Base-by-base conservation (phyloP, 2,797 vertebrate genomes). In the Typhlichthys subterraneus region DNA sequence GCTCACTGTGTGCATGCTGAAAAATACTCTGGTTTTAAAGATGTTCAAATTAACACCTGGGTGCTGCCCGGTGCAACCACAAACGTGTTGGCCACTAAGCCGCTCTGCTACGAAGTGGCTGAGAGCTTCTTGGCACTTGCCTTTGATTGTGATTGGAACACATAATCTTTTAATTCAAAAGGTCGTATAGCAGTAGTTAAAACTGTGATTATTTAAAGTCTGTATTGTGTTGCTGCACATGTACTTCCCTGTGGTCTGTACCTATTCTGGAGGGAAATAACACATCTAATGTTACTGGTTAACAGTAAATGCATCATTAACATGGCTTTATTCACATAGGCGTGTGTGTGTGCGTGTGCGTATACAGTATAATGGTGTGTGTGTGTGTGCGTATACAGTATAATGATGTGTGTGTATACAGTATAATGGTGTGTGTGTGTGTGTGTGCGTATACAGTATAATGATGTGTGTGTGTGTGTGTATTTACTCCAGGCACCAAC, bases 401-500 rank as follows among this genome's bases (percentile, higher is more conserved):
- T 19, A 19, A 19, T 19, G 1, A 19, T 0, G 49, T 63, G 15
- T 64, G 19, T 0, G 2, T 19, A 2, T 49, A 19, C 14, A 69
- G 5, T 61, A 56, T 38, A 11, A 77, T 1, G 17, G 14, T 54
- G 15, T 33, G 45, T 56, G 15, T 17, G 33, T 50, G 38, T 29
- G 9, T 3, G 11, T 45, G 45, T 2, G 17, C 17, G 17, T 19
- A 19, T n/a, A 57, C 14, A 51, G 38, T 56, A 10, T 47, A 49
- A 56, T 45, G 63, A 48, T 59, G 23, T 52, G 48, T 61, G 65
- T 46, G 45, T 46, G 45, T 54, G 15, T 33, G 45, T 46, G 45
- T 45, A 12, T 53, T 46, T 69, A 10, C 82, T 88, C 70, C 86
- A 99, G 97, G 97, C 80, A 99, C 98, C 48, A 97, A 98, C 66